These are phyloP conservation scores for Gastrophysa polygoni DNA, from an alignment of 2,888 invertebrate genomes.

Conservation along the genomic window DNA sequence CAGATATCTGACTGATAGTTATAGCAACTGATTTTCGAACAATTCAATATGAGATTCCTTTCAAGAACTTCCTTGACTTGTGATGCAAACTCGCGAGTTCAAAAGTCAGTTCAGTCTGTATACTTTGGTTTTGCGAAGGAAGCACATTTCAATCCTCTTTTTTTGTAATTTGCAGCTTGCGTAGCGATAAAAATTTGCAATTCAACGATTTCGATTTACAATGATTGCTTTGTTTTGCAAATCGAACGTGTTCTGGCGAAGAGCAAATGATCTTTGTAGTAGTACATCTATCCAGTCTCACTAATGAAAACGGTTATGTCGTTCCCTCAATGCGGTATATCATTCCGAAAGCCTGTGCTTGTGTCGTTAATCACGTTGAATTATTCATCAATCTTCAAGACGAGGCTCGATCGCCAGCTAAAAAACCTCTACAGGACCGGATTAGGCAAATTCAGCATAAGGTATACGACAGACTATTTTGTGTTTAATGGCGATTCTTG, in stretches of 20 bases:
- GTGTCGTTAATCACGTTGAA: conserved; percentile 17
- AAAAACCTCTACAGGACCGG: background rate
- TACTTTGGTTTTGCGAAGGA: background rate
- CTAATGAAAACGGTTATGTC: conserved; percentile 17
- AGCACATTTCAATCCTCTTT: background rate
- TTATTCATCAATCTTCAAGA: conserved; percentile 8
- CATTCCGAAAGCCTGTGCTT: conserved; percentile 12
- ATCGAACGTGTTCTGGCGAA: background rate
- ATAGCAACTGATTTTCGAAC: too few relatives aligned
- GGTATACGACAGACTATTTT: background rate
- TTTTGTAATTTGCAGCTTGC: background rate
- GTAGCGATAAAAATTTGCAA: background rate
- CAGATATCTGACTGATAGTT: too few relatives aligned
- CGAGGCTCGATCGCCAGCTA: background rate
- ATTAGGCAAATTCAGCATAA: background rate
- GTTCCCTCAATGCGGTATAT: conserved; percentile 12
- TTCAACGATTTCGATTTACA: background rate
- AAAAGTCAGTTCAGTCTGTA: too few relatives aligned
- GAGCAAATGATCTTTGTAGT: background rate
- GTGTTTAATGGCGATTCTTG: too few relatives aligned
- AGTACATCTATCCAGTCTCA: background rate
- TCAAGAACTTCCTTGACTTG: too few relatives aligned
- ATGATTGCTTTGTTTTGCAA: background rate
- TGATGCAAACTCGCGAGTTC: too few relatives aligned
- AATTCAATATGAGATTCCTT: too few relatives aligned